Percentiles rank a stretch among this genome's conserved stretches.
phyloP scores from a whole-genome alignment of 2,888 invertebrate species.

The Trichacis sp. region DNA sequence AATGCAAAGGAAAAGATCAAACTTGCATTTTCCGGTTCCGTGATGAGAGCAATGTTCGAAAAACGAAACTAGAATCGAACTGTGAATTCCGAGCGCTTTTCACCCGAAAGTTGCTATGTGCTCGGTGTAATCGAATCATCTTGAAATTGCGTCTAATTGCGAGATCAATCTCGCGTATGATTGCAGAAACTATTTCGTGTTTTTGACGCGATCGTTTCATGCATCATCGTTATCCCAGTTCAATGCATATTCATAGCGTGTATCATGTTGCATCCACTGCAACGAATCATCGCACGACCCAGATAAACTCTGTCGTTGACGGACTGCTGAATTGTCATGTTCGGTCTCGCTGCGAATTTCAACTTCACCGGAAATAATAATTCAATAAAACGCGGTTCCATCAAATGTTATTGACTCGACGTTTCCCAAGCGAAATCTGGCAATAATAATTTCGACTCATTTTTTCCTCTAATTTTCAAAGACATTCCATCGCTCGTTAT shows the following conservation, averaged over 20 bases:
- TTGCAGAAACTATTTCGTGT: slow-evolving; percentile 1
- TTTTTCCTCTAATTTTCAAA: too few species aligned
- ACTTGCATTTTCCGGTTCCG: too few species aligned
- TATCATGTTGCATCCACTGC: slow-evolving; percentile 1
- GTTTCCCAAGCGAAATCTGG: neutral
- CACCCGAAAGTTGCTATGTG: neutral
- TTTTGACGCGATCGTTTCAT: neutral
- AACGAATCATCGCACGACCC: neutral
- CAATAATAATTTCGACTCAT: too few species aligned
- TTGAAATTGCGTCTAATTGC: neutral
- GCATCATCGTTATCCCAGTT: neutral
- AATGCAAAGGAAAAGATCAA: too few species aligned
- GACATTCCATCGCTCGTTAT: too few species aligned
- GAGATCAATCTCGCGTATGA: slow-evolving; percentile 5
- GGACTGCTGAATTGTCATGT: neutral
- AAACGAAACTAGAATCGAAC: too few species aligned
- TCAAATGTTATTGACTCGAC: neutral
- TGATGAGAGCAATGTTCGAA: too few species aligned
- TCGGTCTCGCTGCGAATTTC: neutral
- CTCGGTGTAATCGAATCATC: neutral
- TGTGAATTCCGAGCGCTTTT: neutral
- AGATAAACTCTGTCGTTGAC: neutral
- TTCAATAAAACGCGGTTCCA: neutral
- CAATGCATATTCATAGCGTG: slow-evolving; percentile 6
- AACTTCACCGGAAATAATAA: neutral